Evolutionary conservation across 1,140 invertebrate genomes (phyloP), one percentile per base, ranked within the genome.

Genomic region (Archivesica marissinica): DNA sequence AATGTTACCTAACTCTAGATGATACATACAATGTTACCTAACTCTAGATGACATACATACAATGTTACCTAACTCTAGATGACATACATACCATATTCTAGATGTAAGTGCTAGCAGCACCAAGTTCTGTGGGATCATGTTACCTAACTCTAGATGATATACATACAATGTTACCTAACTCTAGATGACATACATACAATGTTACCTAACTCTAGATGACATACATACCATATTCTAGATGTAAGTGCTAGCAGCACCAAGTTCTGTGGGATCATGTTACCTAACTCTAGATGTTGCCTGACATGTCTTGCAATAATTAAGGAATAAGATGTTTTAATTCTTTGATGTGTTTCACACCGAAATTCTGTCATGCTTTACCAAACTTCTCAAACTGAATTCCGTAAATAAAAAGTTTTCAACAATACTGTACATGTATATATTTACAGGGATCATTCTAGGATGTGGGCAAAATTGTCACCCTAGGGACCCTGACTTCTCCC

Each of bases 191-290:
- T n/a, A n/a, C n/a, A n/a, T n/a, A n/a, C n/a, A n/a, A n/a, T n/a
- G n/a, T n/a, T n/a, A n/a, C n/a, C n/a, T n/a, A n/a, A n/a, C n/a
- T n/a, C n/a, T n/a, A n/a, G n/a, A n/a, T 44, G 17, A 44, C 23
- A 54, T 44, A 74, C 68, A 20, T 59, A 79, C 77, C 77, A 79
- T 30, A 79, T 50, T 23, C 77, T 79, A 9, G 77, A 59, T 30
- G 13, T 30, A 0, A 59, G 23, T 3, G 77, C 56, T 11, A 79
- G 38, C 56, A 79, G 6, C 0, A 68, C 28, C 1, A 79, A 11
- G 44, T 79, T 79, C 23, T 79, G 59, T 44, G 77, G 56, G n/a
- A 64, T 47, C 77, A 79, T 79, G n/a, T 79, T 66, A n/a, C 77
- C 77, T 74, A 50, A 23, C 77, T 79, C 59, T 30, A 79, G 13